Conservation (phyloP, 1,140 invertebrate species). For the Asobara japonica region DNA sequence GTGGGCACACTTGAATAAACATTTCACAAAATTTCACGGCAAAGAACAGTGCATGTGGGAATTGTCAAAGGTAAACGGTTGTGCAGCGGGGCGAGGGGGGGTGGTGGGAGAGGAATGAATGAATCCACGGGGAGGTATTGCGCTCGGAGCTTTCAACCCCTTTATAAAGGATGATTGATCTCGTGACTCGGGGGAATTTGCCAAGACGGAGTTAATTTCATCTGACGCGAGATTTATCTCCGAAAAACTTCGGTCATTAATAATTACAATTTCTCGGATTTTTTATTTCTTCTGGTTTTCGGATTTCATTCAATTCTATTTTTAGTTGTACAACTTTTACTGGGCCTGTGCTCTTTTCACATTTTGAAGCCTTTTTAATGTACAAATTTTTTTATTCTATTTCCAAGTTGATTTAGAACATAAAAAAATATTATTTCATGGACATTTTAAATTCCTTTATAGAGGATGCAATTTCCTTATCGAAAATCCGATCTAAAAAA, state of each 20-base stretch:
- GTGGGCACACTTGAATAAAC: no score
- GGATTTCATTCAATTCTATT: no score
- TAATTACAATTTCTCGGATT: not conserved
- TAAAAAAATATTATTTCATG: no score
- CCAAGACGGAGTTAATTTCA: not conserved
- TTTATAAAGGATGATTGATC: conserved; percentile 24
- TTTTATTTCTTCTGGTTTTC: no score
- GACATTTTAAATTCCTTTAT: no score
- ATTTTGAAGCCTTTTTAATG: no score
- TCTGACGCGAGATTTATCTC: not conserved
- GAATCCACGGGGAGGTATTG: conserved; percentile 1
- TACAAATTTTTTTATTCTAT: no score
- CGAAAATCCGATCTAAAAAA: not conserved
- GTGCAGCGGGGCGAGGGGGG: not conserved
- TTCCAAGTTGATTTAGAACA: no score
- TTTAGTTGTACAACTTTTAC: no score
- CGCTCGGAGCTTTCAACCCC: not conserved
- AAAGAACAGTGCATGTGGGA: not conserved
- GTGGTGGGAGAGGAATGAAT: conserved; percentile 1
- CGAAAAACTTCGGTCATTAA: no score
- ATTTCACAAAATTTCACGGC: not conserved
- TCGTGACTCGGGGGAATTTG: not conserved
- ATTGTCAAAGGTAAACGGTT: not conserved
- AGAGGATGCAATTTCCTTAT: not conserved
- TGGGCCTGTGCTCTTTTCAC: no score